Percentiles rank a stretch among this genome's conserved stretches.
Conservation (phyloP, 1,140 invertebrate genomes). For the Drosophila guanche region DNA sequence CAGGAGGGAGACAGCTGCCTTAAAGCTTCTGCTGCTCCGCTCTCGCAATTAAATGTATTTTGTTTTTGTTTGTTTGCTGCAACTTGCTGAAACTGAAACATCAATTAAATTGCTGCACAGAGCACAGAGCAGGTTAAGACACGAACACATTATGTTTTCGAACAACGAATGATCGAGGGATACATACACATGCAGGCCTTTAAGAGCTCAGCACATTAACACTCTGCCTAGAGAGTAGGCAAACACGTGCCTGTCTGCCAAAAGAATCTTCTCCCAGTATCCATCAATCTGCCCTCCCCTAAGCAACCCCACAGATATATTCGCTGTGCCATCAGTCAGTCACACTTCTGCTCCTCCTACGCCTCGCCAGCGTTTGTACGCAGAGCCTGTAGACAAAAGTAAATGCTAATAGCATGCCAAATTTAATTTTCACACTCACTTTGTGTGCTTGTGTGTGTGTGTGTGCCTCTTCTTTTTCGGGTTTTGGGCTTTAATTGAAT, state of each 20-base stretch:
- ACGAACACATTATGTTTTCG: too few species aligned
- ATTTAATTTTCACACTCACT: constrained; percentile 67
- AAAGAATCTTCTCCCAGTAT: constrained; percentile 40
- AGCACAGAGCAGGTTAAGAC: too few species aligned
- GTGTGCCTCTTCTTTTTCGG: constrained; percentile 18
- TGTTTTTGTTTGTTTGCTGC: neutral
- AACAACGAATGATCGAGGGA: too few species aligned
- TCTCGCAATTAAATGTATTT: constrained; percentile 2
- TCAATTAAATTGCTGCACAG: constrained; percentile 46
- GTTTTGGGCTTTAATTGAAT: constrained; percentile 50
- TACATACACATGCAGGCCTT: too few species aligned
- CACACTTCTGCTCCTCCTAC: neutral
- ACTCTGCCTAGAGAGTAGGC: constrained; percentile 34
- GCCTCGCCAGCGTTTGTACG: constrained; percentile 5
- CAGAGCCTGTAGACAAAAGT: constrained; percentile 29
- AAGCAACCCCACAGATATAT: too few species aligned
- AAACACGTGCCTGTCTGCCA: constrained; percentile 54
- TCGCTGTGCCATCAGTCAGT: too few species aligned
- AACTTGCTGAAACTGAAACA: constrained; percentile 29
- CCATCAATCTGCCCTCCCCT: constrained; percentile 25
- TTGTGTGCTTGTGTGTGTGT: constrained; percentile 20
- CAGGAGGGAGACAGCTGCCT: too few species aligned
- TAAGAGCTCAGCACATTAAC: constrained; percentile 24
- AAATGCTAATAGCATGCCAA: constrained; percentile 53
- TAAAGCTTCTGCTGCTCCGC: too few species aligned